Percentiles rank a stretch among this genome's conserved stretches.
These are phyloP conservation scores for Epinotia ramella DNA, from an alignment of 2,888 invertebrate genomes.

Conservation along the genomic window DNA sequence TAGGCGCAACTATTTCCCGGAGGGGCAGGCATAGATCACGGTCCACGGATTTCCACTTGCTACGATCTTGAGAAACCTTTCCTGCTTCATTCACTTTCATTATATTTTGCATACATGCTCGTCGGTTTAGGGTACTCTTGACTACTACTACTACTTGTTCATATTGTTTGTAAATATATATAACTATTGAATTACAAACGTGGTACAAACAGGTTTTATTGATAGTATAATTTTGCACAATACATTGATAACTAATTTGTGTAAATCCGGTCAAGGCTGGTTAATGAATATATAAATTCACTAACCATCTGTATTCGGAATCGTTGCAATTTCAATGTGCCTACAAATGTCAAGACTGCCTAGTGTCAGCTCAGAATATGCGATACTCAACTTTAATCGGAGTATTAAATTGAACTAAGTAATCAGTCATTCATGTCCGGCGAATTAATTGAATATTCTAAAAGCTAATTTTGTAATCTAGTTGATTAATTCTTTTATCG, in stretches of 20 bases:
- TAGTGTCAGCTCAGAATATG: conserved; percentile 16
- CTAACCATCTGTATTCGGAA: background rate
- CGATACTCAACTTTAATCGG: conserved; percentile 22
- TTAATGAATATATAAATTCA: conserved; percentile 5
- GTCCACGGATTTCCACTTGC: too few relatives aligned
- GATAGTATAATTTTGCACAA: conserved; percentile 33
- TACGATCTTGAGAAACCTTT: too few relatives aligned
- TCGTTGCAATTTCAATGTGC: conserved; percentile 11
- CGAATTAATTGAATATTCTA: conserved; percentile 32
- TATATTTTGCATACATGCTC: too few relatives aligned
- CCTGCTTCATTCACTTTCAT: too few relatives aligned
- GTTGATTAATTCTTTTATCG: conserved; percentile 36
- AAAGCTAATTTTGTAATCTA: conserved; percentile 31
- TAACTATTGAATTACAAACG: conserved; percentile 69
- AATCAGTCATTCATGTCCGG: conserved; percentile 29
- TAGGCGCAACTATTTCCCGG: background rate
- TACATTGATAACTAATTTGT: conserved; percentile 49
- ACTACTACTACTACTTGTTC: background rate
- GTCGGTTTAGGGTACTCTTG: too few relatives aligned
- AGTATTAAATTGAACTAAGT: conserved; percentile 17
- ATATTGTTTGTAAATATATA: conserved; percentile 1
- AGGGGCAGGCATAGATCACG: too few relatives aligned
- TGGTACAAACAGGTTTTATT: conserved; percentile 28
- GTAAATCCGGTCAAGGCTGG: conserved; percentile 68
- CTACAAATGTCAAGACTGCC: conserved; percentile 28